Evolutionary conservation across 2,113 vertebrate species (phyloP).

Genomic region (Notiomystis cincta): DNA sequence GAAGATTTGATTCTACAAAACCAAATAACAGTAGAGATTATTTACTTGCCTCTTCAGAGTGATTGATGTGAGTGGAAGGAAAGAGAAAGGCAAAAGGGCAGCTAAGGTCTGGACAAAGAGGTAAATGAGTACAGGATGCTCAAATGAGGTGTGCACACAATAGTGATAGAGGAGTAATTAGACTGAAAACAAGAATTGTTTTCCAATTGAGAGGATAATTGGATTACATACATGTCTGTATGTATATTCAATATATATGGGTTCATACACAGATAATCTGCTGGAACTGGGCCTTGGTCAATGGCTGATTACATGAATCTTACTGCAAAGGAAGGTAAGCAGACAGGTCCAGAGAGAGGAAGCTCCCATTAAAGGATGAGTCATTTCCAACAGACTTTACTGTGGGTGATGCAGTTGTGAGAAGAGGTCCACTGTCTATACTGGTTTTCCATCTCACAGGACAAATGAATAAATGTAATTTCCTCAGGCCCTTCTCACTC

Average conservation of each 20-base stretch:
- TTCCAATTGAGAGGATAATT: background rate
- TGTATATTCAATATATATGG: background rate
- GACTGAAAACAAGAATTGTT: background rate
- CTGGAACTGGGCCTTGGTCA: background rate
- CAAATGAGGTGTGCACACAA: background rate
- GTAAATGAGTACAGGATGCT: background rate
- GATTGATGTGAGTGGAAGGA: background rate
- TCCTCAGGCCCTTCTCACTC: background rate
- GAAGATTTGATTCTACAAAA: background rate
- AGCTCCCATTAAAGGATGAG: background rate
- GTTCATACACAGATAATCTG: background rate
- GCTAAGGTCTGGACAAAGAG: background rate
- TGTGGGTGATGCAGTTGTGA: rapidly evolving
- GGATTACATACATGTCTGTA: background rate
- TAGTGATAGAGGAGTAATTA: background rate
- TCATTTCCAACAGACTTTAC: background rate
- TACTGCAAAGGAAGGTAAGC: background rate
- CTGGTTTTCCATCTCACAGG: background rate
- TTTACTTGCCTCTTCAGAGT: background rate
- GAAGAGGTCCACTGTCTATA: background rate
- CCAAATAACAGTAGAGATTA: background rate
- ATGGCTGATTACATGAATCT: background rate
- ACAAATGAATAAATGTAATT: background rate
- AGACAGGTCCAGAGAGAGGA: background rate
- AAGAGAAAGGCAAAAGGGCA: background rate